These are phyloP conservation scores for Lymantria dispar DNA, from an alignment of 2,888 invertebrate genomes.

Conservation along the genomic window DNA sequence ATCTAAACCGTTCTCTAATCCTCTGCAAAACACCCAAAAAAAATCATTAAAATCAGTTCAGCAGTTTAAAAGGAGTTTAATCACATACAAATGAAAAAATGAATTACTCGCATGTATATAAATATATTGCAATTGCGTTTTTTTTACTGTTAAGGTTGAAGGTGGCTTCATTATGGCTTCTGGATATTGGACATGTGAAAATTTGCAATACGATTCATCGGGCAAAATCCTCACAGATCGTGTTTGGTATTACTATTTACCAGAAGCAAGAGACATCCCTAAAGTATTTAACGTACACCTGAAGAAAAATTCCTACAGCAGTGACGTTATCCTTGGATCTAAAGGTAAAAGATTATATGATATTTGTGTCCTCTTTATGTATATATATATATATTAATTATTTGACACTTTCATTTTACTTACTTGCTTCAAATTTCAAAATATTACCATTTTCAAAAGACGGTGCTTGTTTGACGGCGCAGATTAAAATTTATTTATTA, in stretches of 20 bases:
- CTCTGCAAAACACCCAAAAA: too few relatives aligned
- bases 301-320: constrained; percentile 42
- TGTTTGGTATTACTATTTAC: constrained; percentile 86
- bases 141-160: constrained; percentile 61
- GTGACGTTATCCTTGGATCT: constrained; percentile 36
- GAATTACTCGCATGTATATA: background rate
- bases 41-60: too few relatives aligned
- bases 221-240: constrained; percentile 84
- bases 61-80: too few relatives aligned
- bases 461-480: too few relatives aligned
- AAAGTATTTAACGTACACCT: constrained; percentile 83
- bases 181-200: constrained; percentile 86
- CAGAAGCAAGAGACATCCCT: constrained; percentile 85
- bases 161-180: constrained; percentile 86
- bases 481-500: too few relatives aligned
- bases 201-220: constrained; percentile 75
- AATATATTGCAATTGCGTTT: background rate
- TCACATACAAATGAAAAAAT: too few relatives aligned
- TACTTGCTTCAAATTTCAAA: too few relatives aligned
- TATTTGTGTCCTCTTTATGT: too few relatives aligned
- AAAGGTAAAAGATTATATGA: constrained; percentile 35
- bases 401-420: too few relatives aligned
- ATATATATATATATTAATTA: too few relatives aligned
- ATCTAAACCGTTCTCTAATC: too few relatives aligned
- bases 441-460: too few relatives aligned